Evolutionary conservation across 1,140 invertebrate species (phyloP), one percentile per base, ranked within the genome.

Genomic region (Lysiphlebus fabarum): DNA sequence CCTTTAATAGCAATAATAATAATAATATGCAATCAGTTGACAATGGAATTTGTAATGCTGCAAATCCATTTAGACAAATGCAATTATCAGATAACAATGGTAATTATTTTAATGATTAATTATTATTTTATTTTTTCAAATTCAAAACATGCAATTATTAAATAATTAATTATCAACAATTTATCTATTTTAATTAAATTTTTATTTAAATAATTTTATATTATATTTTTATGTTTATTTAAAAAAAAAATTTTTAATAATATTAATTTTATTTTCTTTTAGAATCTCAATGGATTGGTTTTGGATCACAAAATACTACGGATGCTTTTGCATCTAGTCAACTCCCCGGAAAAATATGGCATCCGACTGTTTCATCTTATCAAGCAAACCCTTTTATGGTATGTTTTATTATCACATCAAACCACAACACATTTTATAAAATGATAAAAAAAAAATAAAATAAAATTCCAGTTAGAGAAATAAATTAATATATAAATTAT

Each of bases 361-460:
- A 78, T 69, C 76, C 76, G 49, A 71, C 69, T 57, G 74, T 78
- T 61, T 70, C 75, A 43, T 67, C 70, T 57, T 78, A 74, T 67
- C 76, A 75, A 56, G 76, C 75, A 54, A 80, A 80, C 70, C 76
- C 78, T 61, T 80, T 80, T 65, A 72, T 72, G 69, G 78, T 78
- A 67, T 49, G 33, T 26, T 49, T n/a, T 37, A 6, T 34, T 12
- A 37, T 51, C 49, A 51, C 33, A 10, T 34, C 33, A 2, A 51
- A 51, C 1, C 11, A 37, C 12, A 8, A 51, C 36, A 51, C 33
- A 51, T 14, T 47, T 37, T 1, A 5, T 12, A 47, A n/a, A n/a
- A 41, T 41, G 40, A 34, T 33, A 55, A 55, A 55, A 38, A 43
- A 44, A 50, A 36, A 56, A n/a, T 37, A 8, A 44, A 36, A 45